Evolutionary conservation across 2,113 vertebrate genomes (phyloP).

Genomic region (Hippocampus guttulatus): DNA sequence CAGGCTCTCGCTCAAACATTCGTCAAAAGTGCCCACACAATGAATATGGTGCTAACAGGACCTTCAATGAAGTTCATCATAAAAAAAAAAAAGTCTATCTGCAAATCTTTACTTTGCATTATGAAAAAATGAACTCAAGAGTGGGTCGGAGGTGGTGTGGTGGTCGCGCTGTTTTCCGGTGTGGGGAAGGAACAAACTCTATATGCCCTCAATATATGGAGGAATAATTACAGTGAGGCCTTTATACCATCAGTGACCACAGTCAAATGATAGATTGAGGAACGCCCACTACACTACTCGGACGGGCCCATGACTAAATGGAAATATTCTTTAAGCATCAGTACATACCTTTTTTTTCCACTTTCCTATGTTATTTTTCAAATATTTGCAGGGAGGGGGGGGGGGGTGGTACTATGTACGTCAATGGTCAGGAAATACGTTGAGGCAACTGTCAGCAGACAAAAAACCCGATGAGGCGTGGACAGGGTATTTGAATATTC

Average conservation of each 20-base stretch:
- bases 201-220: constrained; percentile 64
- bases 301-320: constrained; percentile 64
- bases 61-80: no score
- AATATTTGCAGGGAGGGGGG: constrained; percentile 19
- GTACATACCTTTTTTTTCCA: not conserved
- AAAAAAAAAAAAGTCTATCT: constrained; percentile 13
- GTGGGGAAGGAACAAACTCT: constrained; percentile 54
- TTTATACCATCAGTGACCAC: constrained; percentile 54
- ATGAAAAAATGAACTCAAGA: constrained; percentile 38
- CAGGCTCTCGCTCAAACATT: constrained; percentile 51
- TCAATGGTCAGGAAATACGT: constrained; percentile 63
- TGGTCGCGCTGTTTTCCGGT: constrained; percentile 44
- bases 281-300: constrained; percentile 48
- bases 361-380: constrained; percentile 23
- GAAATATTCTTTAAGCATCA: constrained; percentile 46
- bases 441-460: constrained; percentile 47
- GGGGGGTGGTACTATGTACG: constrained; percentile 30
- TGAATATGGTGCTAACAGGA: constrained; percentile 26
- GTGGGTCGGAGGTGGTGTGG: constrained; percentile 5
- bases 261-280: constrained; percentile 68
- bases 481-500: not conserved
- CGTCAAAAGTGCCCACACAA: constrained; percentile 30
- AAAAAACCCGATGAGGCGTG: constrained; percentile 50
- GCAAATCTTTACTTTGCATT: constrained; percentile 1
- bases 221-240: constrained; percentile 61